phyloP scores from a whole-genome alignment of 2,113 vertebrate species.

The Microtus oregoni region DNA sequence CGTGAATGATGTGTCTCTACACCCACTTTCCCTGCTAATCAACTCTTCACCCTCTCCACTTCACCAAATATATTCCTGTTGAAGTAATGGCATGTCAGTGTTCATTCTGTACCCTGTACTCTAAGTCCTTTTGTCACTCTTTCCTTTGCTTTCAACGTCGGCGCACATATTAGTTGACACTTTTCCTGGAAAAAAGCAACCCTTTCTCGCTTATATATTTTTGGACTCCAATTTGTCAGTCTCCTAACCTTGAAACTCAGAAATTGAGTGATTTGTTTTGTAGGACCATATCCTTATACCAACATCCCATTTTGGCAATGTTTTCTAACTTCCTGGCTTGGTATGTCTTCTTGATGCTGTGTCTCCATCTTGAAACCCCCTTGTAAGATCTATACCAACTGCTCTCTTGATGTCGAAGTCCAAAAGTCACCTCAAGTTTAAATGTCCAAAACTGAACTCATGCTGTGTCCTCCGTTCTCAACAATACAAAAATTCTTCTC shows the following conservation, averaged over 20 bases:
- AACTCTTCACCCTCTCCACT: neutral
- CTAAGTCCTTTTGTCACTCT: neutral
- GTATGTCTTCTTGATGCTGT: accelerated
- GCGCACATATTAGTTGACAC: neutral
- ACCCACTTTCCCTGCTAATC: neutral
- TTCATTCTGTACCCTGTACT: neutral
- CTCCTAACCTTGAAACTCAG: neutral
- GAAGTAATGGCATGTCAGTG: neutral
- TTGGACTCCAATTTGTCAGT: neutral
- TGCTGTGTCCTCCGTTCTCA: neutral
- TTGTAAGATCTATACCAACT: neutral
- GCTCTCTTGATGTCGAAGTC: neutral
- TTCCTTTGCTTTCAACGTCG: neutral
- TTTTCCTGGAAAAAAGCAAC: neutral
- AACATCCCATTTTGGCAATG: neutral
- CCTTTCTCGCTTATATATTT: neutral
- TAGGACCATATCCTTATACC: neutral
- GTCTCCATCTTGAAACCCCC: neutral
- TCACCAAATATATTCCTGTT: neutral
- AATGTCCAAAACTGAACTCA: neutral
- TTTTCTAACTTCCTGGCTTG: neutral
- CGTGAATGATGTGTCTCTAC: neutral
- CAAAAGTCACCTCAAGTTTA: neutral
- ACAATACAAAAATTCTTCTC: neutral
- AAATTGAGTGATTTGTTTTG: neutral